These are phyloP conservation scores for Geophilus truncorum DNA, from an alignment of 2,888 invertebrate species.

Conservation along the genomic window DNA sequence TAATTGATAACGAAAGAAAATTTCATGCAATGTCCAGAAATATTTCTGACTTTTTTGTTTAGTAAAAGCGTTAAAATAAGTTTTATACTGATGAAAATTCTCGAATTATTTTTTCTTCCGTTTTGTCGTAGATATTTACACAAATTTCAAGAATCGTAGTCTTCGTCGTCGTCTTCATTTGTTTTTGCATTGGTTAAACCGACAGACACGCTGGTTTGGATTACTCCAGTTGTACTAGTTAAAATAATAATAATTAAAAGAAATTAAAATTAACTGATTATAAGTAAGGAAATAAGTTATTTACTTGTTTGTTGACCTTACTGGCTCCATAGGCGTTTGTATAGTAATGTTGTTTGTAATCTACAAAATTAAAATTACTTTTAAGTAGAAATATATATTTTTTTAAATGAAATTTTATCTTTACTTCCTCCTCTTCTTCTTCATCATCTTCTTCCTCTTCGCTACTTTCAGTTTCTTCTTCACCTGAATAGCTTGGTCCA, in stretches of 20 bases:
- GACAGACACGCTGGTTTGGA: not conserved
- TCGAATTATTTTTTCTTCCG: too few relatives aligned
- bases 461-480: constrained; percentile 30
- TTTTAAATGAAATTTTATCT: not conserved
- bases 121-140: not conserved
- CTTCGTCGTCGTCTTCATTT: constrained; percentile 30
- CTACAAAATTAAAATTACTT: not conserved
- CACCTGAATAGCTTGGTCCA: constrained; percentile 32
- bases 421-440: not conserved
- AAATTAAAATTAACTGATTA: too few relatives aligned
- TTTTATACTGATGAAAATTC: not conserved
- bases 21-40: not conserved
- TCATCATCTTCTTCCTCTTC: constrained; percentile 33
- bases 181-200: not conserved
- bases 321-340: not conserved
- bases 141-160: constrained; percentile 30
- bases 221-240: not conserved
- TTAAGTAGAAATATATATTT: not conserved
- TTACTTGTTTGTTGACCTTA: constrained; percentile 24
- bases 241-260: too few relatives aligned
- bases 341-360: not conserved
- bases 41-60: not conserved
- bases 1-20: too few relatives aligned
- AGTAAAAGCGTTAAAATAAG: not conserved
- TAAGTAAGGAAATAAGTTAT: not conserved